Base-by-base conservation (phyloP, 1,140 invertebrate species). In the Neodiprion lecontei region DNA sequence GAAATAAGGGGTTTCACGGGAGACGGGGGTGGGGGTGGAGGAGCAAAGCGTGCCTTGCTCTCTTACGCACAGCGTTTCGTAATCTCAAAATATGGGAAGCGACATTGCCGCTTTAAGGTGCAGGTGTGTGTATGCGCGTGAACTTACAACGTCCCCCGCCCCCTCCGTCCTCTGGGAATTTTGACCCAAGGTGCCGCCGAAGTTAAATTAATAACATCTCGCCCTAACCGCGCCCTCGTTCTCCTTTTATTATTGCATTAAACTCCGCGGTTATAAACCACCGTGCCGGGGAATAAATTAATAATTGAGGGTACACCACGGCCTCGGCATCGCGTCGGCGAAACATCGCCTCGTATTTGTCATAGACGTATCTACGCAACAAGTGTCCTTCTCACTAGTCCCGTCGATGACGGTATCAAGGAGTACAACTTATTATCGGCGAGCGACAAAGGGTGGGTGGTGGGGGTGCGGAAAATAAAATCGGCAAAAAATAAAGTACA, bases 171-270 rank as follows among this genome's bases (percentile, higher is more conserved):
- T 21, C 17, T 21, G 17, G 17, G 12, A 23, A 48, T 61, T 70
- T 67, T 68, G 67, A 48, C 75, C 69, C 69, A 53, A 68, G 66
- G 50, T 50, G 78, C 77, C 70, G 73, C 75, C 68, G 71, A 79
- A 82, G 77, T 82, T 83, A 81, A 83, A 83, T 82, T 83, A 83
- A 82, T 81, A 82, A 75, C 75, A 70, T 76, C 50, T 72, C 66
- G 73, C 50, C 66, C 50, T 1, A 53, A 53, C 50, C 50, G 10
- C 10, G 50, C 10, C 50, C 1, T 40, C 77, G 78, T 73, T 75
- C 50, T 72, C 68, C 71, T 80, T 79, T 76, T 77, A 79, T 81
- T 78, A 78, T 77, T 47, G 47, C 49, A 72, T 23, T 48, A 67
- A 67, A 77, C 69, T 75, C 73, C 68, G 76, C 77, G 78, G 61